These are phyloP conservation scores for Caretta caretta DNA, from an alignment of 2,113 vertebrate species.

Conservation along the genomic window DNA sequence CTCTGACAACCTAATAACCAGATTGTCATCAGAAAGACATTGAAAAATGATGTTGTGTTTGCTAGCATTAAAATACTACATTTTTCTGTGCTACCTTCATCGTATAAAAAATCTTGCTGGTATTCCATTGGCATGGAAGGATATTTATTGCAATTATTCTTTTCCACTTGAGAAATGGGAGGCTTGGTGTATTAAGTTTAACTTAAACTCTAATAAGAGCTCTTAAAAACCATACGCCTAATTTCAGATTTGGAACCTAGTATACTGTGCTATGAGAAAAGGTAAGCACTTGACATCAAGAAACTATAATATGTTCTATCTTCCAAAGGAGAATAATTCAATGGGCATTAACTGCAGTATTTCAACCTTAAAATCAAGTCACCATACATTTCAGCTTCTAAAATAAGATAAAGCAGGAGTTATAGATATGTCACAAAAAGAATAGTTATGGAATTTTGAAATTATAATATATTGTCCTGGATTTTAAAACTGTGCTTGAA, in stretches of 20 bases:
- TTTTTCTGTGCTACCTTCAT: conserved; percentile 24
- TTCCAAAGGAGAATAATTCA: not conserved
- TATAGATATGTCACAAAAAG: not conserved
- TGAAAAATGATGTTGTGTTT: conserved; percentile 64
- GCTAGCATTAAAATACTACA: conserved; percentile 46
- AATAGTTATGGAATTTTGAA: not conserved
- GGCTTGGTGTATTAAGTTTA: not conserved
- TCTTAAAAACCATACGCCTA: not conserved
- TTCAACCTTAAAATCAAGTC: not conserved
- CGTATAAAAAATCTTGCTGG: conserved; percentile 15
- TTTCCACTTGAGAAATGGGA: not conserved
- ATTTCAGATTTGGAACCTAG: conserved; percentile 5
- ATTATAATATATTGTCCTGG: conserved; percentile 12
- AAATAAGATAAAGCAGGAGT: not conserved
- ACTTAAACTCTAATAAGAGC: conserved; percentile 13
- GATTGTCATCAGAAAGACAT: conserved; percentile 65
- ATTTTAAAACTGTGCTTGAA: conserved; percentile 30
- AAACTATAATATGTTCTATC: not conserved
- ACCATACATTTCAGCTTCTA: not conserved
- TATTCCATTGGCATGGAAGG: conserved; percentile 4
- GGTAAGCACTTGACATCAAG: not conserved
- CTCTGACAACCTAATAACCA: conserved; percentile 76
- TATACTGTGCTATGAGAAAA: not conserved
- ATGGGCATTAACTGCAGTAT: rapidly evolving
- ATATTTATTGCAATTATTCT: conserved; percentile 9